Evolutionary conservation across 2,113 vertebrate species (phyloP).

Genomic region (Clinocottus analis): DNA sequence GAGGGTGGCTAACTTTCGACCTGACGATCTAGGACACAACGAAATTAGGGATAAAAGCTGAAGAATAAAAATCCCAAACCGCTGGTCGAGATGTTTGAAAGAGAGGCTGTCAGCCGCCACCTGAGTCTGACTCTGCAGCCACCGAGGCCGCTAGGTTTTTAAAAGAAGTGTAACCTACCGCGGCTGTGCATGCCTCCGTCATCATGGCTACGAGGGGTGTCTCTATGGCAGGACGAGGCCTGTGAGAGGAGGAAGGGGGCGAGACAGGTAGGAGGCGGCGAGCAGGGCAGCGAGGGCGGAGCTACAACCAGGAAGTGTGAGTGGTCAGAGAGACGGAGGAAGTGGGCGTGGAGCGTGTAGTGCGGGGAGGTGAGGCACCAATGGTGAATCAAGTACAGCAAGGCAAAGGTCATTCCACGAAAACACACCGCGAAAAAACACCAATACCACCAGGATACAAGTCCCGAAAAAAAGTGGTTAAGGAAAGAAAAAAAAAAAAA

Average conservation of each 20-base stretch:
- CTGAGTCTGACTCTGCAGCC: slow-evolving; percentile 8
- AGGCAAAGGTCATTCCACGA: slow-evolving; percentile 77
- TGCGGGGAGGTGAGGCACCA: slow-evolving; percentile 59
- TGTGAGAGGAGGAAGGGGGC: slow-evolving; percentile 90
- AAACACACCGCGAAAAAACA: slow-evolving; percentile 43
- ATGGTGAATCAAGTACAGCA: slow-evolving; percentile 76
- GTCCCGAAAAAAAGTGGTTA: slow-evolving; percentile 5
- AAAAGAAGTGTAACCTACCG: slow-evolving; percentile 87
- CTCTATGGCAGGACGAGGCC: slow-evolving; percentile 90
- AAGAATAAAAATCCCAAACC: not conserved
- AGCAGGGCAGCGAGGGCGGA: slow-evolving; percentile 89
- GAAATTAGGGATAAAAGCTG: not conserved
- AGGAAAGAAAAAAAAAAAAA: slow-evolving; percentile 13
- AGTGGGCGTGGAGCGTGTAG: slow-evolving; percentile 35
- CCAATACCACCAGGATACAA: slow-evolving; percentile 44
- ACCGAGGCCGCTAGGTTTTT: slow-evolving; percentile 31
- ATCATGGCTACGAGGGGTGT: slow-evolving; percentile 87
- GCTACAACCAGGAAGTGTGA: slow-evolving; percentile 80
- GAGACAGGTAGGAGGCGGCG: slow-evolving; percentile 89
- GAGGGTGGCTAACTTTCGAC: not conserved
- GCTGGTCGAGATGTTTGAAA: not conserved
- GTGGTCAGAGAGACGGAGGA: slow-evolving; percentile 38
- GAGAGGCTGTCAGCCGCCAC: not conserved
- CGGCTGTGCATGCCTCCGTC: slow-evolving; percentile 87
- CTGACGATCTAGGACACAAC: not conserved